phyloP scores from a whole-genome alignment of 2,113 vertebrate genomes.

The human region DNA sequence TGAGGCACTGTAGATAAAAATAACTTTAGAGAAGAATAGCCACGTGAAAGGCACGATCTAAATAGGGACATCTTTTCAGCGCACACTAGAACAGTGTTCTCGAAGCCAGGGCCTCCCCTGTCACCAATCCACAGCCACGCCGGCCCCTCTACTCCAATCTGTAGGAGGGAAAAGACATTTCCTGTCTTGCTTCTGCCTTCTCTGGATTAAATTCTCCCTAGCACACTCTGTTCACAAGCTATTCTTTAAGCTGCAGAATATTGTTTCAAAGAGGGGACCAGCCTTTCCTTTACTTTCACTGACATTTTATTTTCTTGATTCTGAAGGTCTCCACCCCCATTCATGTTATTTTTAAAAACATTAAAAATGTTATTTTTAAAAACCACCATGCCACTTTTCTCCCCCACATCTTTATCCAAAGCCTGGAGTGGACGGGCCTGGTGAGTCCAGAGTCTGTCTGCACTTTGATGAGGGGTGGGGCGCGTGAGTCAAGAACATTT shows the following conservation, averaged over 20 bases:
- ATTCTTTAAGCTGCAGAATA: background rate
- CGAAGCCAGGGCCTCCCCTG: background rate
- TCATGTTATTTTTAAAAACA: background rate
- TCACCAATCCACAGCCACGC: accelerated
- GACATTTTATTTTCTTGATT: background rate
- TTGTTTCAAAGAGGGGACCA: background rate
- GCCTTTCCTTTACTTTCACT: background rate
- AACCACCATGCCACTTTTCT: background rate
- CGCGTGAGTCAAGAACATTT: background rate
- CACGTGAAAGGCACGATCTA: background rate
- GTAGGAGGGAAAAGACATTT: background rate
- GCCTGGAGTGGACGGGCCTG: background rate
- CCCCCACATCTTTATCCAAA: background rate
- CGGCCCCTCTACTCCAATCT: background rate
- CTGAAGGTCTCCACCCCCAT: background rate
- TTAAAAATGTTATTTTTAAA: background rate
- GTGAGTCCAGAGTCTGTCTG: background rate
- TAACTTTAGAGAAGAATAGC: background rate
- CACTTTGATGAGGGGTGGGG: no score
- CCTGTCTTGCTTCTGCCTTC: background rate
- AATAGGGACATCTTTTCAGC: background rate
- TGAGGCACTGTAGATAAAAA: background rate
- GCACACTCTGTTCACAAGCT: background rate
- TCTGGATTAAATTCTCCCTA: background rate
- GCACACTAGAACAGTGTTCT: background rate